Evolutionary conservation across 2,888 invertebrate species (phyloP).

Genomic region (Dolichomitus sp.): DNA sequence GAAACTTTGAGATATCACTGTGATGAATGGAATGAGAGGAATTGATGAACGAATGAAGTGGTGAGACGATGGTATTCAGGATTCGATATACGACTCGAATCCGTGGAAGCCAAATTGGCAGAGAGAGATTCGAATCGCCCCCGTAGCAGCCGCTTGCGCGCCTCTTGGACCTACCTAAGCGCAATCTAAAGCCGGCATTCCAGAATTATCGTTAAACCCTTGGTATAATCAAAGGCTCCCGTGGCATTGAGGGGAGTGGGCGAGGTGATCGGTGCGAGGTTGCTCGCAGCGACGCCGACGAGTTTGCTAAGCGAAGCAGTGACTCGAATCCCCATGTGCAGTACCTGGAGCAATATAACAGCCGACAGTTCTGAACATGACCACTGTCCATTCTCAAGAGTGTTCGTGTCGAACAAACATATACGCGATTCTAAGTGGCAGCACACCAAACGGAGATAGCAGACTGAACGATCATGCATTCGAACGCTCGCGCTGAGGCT

Average conservation of each 20-base stretch:
- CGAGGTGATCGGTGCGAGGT: conserved; percentile 15
- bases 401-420: conserved; percentile 18
- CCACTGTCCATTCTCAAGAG: conserved; percentile 48
- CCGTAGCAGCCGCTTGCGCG: conserved; percentile 26
- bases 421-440: conserved; percentile 36
- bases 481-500: conserved; percentile 22
- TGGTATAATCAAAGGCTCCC: conserved; percentile 77
- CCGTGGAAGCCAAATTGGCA: conserved; percentile 52
- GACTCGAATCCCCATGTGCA: conserved; percentile 34
- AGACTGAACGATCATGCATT: conserved; percentile 45
- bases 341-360: conserved; percentile 14
- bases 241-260: conserved; percentile 35
- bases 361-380: conserved; percentile 40
- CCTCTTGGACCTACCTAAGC: conserved; percentile 72
- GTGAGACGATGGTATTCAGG: background rate
- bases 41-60: conserved; percentile 52
- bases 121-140: conserved; percentile 56
- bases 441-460: conserved; percentile 23
- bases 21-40: conserved; percentile 49
- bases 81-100: conserved; percentile 25
- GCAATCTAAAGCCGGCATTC: conserved; percentile 76
- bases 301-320: conserved; percentile 44
- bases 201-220: conserved; percentile 77
- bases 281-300: conserved; percentile 26
- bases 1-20: conserved; percentile 41